Evolutionary conservation across 1,140 invertebrate species (phyloP).

Genomic region (Drosophila persimilis): DNA sequence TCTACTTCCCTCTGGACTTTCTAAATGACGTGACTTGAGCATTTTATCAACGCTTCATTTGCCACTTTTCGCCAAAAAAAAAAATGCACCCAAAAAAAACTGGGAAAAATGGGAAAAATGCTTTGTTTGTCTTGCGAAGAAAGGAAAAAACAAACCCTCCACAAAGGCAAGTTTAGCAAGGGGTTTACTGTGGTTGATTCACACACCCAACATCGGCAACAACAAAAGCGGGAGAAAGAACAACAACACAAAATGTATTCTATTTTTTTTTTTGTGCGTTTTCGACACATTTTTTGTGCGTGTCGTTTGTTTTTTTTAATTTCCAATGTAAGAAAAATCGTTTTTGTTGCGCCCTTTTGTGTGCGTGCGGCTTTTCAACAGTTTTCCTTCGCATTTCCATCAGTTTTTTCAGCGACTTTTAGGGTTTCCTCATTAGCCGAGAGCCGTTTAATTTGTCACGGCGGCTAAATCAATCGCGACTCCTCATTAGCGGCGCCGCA

Average conservation of each 20-base stretch:
- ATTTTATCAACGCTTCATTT: slow-evolving; percentile 73
- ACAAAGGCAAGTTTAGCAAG: slow-evolving; percentile 59
- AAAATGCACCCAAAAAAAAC: slow-evolving; percentile 50
- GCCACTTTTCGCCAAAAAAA: slow-evolving; percentile 53
- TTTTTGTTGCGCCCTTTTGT: slow-evolving; percentile 71
- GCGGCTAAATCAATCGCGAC: slow-evolving; percentile 56
- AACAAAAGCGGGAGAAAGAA: neutral
- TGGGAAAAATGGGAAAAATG: slow-evolving; percentile 28
- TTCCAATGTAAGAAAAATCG: slow-evolving; percentile 64
- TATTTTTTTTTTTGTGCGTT: slow-evolving; percentile 45
- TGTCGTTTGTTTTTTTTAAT: slow-evolving; percentile 34
- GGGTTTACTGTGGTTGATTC: slow-evolving; percentile 56
- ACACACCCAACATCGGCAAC: slow-evolving; percentile 19
- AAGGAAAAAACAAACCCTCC: slow-evolving; percentile 75
- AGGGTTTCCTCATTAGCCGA: slow-evolving; percentile 63
- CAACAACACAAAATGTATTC: slow-evolving; percentile 37
- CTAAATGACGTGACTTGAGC: slow-evolving; percentile 5
- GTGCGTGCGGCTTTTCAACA: slow-evolving; percentile 62
- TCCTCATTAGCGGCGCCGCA: slow-evolving; percentile 52
- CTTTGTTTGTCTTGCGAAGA: slow-evolving; percentile 71
- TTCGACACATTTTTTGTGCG: slow-evolving; percentile 53
- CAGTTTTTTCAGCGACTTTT: slow-evolving; percentile 15
- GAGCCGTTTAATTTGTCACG: slow-evolving; percentile 74
- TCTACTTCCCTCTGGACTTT: neutral
- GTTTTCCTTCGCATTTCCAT: slow-evolving; percentile 37